phyloP scores from a whole-genome alignment of 2,113 vertebrate genomes.

The Tiliqua scincoides region DNA sequence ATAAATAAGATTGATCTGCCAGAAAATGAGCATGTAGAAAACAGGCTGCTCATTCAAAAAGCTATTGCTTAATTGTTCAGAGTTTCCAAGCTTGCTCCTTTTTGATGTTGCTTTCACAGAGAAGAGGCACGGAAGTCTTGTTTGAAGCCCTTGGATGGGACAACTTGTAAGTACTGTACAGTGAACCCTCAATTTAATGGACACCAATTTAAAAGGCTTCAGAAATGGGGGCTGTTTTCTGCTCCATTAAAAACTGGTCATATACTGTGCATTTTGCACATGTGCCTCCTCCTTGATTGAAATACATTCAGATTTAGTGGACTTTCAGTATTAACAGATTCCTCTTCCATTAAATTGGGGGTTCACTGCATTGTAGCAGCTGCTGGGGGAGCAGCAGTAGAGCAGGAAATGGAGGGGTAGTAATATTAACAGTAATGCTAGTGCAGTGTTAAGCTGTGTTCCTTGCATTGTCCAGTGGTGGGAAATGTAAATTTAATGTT shows the following conservation, averaged over 20 bases:
- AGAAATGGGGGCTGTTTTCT: too few relatives aligned
- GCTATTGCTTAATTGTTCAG: not conserved
- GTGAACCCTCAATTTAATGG: too few relatives aligned
- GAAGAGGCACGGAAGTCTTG: not conserved
- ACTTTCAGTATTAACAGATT: too few relatives aligned
- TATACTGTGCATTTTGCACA: too few relatives aligned
- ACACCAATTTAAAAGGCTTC: too few relatives aligned
- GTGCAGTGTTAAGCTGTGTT: not conserved
- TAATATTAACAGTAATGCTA: not conserved
- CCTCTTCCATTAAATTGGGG: too few relatives aligned
- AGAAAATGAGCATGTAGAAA: not conserved
- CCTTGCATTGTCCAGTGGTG: not conserved
- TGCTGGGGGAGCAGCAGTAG: not conserved
- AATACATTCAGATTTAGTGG: too few relatives aligned
- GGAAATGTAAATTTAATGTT: not conserved
- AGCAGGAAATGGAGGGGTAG: not conserved
- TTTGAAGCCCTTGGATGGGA: not conserved
- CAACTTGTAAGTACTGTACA: not conserved
- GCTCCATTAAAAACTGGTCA: too few relatives aligned
- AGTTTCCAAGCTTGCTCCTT: not conserved
- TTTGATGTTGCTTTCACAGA: not conserved
- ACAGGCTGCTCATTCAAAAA: not conserved
- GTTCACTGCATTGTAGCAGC: not conserved
- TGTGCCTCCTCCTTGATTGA: too few relatives aligned
- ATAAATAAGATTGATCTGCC: not conserved